These are phyloP conservation scores for Gallinago media DNA, from an alignment of 2,113 vertebrate species.

Conservation along the genomic window DNA sequence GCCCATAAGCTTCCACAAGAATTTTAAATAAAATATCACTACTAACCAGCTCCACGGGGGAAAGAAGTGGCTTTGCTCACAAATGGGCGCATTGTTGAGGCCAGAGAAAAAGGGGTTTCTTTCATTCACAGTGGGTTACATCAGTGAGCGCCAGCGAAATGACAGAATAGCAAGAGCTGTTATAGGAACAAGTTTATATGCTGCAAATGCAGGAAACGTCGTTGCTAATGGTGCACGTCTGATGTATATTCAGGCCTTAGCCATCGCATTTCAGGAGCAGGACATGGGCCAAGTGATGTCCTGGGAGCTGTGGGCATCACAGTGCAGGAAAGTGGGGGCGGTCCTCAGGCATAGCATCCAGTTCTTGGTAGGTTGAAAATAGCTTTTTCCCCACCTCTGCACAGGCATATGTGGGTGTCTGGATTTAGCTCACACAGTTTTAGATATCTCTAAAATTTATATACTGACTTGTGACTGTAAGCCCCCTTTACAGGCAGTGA, in stretches of 20 bases:
- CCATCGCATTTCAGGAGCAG: neutral
- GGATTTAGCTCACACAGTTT: neutral
- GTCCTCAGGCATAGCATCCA: neutral
- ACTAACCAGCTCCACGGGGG: neutral
- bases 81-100: constrained; percentile 54
- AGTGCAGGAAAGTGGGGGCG: neutral
- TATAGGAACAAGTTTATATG: neutral
- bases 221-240: constrained; percentile 38
- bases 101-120: constrained; percentile 31
- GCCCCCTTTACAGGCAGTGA: neutral
- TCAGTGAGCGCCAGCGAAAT: constrained; percentile 1
- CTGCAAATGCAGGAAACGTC: constrained; percentile 39
- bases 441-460: neutral
- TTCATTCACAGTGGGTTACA: constrained; percentile 53
- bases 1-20: constrained; percentile 54
- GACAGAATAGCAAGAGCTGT: neutral
- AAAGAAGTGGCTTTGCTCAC: constrained; percentile 40
- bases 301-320: neutral
- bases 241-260: neutral
- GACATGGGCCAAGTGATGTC: neutral
- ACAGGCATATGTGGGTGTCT: neutral
- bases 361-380: neutral
- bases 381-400: neutral
- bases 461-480: neutral
- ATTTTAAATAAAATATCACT: constrained; percentile 58